These are phyloP conservation scores for Python bivittatus DNA, from an alignment of 2,113 vertebrate genomes.

Conservation along the genomic window DNA sequence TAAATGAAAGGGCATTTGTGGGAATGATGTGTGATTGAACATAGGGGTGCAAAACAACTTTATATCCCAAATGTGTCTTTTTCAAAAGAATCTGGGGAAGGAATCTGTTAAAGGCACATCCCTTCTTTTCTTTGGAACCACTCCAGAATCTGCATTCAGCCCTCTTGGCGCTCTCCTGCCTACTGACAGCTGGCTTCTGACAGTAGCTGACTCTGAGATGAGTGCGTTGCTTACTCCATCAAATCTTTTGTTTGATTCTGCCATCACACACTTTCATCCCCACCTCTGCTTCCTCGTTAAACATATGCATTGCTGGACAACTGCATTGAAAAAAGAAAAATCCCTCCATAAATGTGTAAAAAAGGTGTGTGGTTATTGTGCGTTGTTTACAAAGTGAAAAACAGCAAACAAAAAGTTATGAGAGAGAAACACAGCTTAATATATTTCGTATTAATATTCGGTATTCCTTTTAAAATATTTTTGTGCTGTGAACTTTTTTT, in stretches of 20 bases:
- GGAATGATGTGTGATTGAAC: conserved; percentile 13
- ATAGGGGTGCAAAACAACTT: neutral
- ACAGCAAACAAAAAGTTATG: conserved; percentile 64
- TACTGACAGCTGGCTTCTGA: conserved; percentile 67
- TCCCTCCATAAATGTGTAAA: conserved; percentile 66
- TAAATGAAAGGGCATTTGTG: neutral
- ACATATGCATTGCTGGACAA: conserved; percentile 82
- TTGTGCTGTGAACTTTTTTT: conserved; percentile 81
- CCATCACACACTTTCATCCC: conserved; percentile 43
- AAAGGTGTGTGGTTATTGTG: conserved; percentile 70
- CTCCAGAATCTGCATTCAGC: neutral
- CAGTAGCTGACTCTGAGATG: conserved; percentile 10
- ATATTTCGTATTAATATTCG: conserved; percentile 85
- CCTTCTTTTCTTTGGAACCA: neutral
- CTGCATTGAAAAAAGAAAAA: conserved; percentile 61
- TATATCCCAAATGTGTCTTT: fast-evolving
- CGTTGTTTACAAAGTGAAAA: conserved; percentile 81
- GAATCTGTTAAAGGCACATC: neutral
- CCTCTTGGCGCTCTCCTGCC: neutral
- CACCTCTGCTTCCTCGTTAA: conserved; percentile 51
- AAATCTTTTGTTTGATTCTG: conserved; percentile 31
- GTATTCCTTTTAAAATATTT: conserved; percentile 80
- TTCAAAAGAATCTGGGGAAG: neutral
- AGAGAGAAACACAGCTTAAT: conserved; percentile 75
- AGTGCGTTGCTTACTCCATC: neutral